Percentiles rank a stretch among this genome's conserved stretches.
These are phyloP conservation scores for Drosophila setosimentum DNA, from an alignment of 2,888 invertebrate species.

Conservation along the genomic window DNA sequence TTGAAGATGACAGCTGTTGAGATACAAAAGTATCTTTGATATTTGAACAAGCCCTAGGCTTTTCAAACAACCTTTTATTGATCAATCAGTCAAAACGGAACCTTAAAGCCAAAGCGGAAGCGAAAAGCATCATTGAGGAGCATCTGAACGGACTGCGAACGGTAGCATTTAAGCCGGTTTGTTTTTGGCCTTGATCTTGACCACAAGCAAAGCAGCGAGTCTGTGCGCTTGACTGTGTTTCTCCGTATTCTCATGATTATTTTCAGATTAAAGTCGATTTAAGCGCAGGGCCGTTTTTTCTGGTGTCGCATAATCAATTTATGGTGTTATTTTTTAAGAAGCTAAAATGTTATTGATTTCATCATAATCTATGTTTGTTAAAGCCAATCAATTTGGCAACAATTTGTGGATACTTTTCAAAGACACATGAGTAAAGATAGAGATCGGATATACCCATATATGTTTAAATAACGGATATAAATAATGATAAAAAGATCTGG, in stretches of 20 bases:
- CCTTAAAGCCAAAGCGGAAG: conserved; percentile 64
- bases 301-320: conserved; percentile 31
- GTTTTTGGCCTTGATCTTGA: conserved; percentile 78
- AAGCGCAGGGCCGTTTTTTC: conserved; percentile 43
- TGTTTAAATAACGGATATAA: not conserved
- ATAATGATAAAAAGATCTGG: not conserved
- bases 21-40: conserved; percentile 9
- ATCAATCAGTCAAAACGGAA: conserved; percentile 76
- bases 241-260: conserved; percentile 6
- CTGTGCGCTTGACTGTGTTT: conserved; percentile 11
- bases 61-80: conserved; percentile 70
- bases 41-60: conserved; percentile 33
- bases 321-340: conserved; percentile 6
- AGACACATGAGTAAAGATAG: not conserved
- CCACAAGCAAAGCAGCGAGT: conserved; percentile 57
- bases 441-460: not conserved
- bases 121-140: conserved; percentile 47
- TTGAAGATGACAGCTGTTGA: conserved; percentile 54
- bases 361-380: not conserved
- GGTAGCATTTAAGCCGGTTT: conserved; percentile 69
- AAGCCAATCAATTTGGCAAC: not conserved
- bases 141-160: conserved; percentile 53
- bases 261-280: conserved; percentile 32
- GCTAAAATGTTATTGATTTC: not conserved
- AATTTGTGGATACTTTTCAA: not conserved